Conservation (phyloP, 2,113 vertebrate species). For the Leptosomus discolor region DNA sequence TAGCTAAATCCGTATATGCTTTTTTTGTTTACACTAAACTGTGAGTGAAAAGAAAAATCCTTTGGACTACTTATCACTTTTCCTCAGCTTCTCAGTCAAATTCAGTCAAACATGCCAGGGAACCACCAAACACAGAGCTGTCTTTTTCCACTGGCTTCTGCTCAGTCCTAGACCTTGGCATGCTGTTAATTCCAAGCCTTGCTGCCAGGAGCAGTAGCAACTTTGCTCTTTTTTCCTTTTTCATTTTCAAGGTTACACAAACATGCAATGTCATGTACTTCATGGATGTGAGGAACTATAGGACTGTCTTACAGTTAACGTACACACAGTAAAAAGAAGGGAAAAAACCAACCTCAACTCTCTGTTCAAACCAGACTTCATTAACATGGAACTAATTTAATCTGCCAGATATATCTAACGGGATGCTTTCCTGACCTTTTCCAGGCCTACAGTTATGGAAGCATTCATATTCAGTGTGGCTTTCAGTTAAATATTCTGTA, state of each 20-base stretch:
- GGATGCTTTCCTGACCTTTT: constrained; percentile 43
- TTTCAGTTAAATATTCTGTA: constrained; percentile 24
- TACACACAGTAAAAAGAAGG: not conserved
- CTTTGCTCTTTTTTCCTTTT: constrained; percentile 24
- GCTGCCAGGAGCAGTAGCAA: constrained; percentile 10
- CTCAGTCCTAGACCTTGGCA: constrained; percentile 44
- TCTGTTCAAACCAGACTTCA: not conserved
- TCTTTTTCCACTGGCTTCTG: constrained; percentile 45
- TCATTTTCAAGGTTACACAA: constrained; percentile 58
- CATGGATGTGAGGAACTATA: not conserved
- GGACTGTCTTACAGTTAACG: not conserved
- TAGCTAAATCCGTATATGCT: not conserved
- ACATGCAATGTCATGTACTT: not conserved
- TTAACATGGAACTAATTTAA: not conserved
- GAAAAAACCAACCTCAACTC: not conserved
- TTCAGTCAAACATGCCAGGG: not conserved
- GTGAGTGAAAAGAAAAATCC: not conserved
- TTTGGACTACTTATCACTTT: not conserved
- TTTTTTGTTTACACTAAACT: not conserved
- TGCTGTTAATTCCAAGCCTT: not conserved
- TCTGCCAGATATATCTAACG: not conserved
- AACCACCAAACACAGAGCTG: constrained; percentile 36
- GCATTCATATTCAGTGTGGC: not conserved
- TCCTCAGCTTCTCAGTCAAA: constrained; percentile 24
- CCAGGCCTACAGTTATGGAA: not conserved